Percentiles rank a stretch among this genome's conserved stretches.
Evolutionary conservation across 2,888 invertebrate species (phyloP).

Genomic region (Schizotus pectinicornis): DNA sequence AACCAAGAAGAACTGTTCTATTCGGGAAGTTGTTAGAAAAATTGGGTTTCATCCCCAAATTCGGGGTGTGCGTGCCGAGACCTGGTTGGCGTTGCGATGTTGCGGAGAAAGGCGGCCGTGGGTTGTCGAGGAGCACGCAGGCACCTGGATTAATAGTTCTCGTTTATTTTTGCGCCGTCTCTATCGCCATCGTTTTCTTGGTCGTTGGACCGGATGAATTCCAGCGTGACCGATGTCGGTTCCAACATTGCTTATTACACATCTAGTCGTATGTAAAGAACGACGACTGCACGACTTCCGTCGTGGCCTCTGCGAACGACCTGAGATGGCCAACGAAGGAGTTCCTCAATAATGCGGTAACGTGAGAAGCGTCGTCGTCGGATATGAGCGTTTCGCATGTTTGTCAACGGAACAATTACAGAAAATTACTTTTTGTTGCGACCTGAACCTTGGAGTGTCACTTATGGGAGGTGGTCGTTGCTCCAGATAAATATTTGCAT

Average conservation of each 20-base stretch:
- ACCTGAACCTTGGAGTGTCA: neutral
- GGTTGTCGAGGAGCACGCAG: neutral
- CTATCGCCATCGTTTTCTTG: neutral
- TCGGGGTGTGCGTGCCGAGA: no score
- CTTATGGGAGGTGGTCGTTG: conserved; percentile 1
- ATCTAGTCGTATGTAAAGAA: conserved; percentile 20
- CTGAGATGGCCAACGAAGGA: conserved; percentile 14
- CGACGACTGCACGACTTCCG: conserved; percentile 21
- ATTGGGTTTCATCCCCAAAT: no score
- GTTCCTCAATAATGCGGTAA: neutral
- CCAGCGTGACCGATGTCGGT: conserved; percentile 19
- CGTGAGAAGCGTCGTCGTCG: conserved; percentile 8
- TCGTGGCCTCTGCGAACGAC: conserved; percentile 23
- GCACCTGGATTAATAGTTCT: neutral
- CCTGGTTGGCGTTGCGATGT: no score
- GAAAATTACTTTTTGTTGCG: neutral
- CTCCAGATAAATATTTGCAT: conserved; percentile 16
- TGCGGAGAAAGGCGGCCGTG: no score
- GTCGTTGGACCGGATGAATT: conserved; percentile 9
- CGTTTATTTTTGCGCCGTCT: conserved; percentile 3
- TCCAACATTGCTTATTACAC: neutral
- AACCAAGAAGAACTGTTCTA: no score
- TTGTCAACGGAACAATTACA: no score
- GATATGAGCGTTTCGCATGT: neutral
- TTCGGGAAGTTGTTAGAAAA: no score